Evolutionary conservation across 2,797 vertebrate species (phyloP).

Genomic region (Benthosema pterotum): DNA sequence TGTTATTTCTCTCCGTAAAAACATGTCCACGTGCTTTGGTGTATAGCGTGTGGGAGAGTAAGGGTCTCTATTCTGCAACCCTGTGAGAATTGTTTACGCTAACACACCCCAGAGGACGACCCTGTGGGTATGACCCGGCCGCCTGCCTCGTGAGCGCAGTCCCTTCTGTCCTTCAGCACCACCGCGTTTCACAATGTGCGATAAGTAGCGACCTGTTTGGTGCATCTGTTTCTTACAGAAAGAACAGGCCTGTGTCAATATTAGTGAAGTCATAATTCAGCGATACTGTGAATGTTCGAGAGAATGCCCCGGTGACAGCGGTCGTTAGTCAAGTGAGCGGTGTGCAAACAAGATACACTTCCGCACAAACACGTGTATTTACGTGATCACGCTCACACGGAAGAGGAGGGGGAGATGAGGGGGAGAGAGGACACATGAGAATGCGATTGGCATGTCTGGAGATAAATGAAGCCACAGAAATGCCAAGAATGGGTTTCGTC

Average conservation of each 20-base stretch:
- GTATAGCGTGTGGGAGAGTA: neutral
- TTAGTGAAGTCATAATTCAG: slow-evolving; percentile 60
- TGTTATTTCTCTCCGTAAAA: neutral
- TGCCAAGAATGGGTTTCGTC: no score
- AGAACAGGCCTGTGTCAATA: slow-evolving; percentile 64
- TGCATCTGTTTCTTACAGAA: slow-evolving; percentile 48
- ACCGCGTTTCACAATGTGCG: slow-evolving; percentile 49
- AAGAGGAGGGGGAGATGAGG: neutral
- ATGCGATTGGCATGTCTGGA: no score
- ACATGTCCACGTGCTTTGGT: neutral
- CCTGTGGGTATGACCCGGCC: no score
- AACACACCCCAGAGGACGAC: slow-evolving; percentile 1
- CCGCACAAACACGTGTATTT: slow-evolving; percentile 21
- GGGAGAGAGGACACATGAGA: neutral
- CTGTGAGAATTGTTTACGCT: neutral
- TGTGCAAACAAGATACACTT: slow-evolving; percentile 44
- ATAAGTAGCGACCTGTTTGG: slow-evolving; percentile 47
- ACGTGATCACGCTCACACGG: neutral
- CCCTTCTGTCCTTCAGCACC: slow-evolving; percentile 30
- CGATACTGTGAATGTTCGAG: slow-evolving; percentile 42
- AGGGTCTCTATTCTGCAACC: neutral
- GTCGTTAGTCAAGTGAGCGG: slow-evolving; percentile 42
- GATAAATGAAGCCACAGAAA: no score
- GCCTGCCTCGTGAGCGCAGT: no score
- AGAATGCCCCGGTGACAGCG: slow-evolving; percentile 45